Base-by-base conservation (phyloP, 2,888 invertebrate species). In the Bibio marci region DNA sequence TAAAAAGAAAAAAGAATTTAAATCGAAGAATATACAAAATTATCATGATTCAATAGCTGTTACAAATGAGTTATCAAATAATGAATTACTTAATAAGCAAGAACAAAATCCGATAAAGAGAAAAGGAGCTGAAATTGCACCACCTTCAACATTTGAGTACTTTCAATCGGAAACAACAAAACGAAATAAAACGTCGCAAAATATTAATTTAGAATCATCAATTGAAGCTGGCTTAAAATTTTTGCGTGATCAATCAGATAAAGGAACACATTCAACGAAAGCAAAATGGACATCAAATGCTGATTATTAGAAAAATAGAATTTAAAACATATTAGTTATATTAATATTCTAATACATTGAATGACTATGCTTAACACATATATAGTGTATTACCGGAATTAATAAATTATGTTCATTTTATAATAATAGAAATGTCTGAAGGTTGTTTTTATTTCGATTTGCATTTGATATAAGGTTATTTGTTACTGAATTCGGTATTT, bases 141-240 rank as follows among this genome's bases (percentile, higher is more conserved):
- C 76, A 7, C 80, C 80, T 2, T 65, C 76, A 1, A 71, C 70
- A 2, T 73, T 68, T 49, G 71, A 78, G 22, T 75, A 78, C 52
- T 72, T 70, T 48, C 3, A 48, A 47, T 3, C 42, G 49, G 11
- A 52, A 59, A 40, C 47, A 47, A 10, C 30, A 49, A 1, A 35
- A n/a, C n/a, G n/a, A n/a, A n/a, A n/a, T n/a, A n/a, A 40, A 19
- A 26, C 41, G 3, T 45, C 48, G 5, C 41, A 44, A 11, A 53
- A 64, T 35, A n/a, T n/a, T n/a, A n/a, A n/a, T n/a, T 51, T 71
- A 31, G 64, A 65, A 42, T 62, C 63, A 12, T 67, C 70, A 0
- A 69, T 72, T 39, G 65, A 65, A 47, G 70, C 66, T 10, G 71
- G 71, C 1, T 52, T 71, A 14, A 60, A 59, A 43, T 71, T 62